A percentile compares a stretch with the other conserved stretches of the same genome.
Conservation (phyloP, 2,797 vertebrate genomes). For the Cryptoprocta ferox region DNA sequence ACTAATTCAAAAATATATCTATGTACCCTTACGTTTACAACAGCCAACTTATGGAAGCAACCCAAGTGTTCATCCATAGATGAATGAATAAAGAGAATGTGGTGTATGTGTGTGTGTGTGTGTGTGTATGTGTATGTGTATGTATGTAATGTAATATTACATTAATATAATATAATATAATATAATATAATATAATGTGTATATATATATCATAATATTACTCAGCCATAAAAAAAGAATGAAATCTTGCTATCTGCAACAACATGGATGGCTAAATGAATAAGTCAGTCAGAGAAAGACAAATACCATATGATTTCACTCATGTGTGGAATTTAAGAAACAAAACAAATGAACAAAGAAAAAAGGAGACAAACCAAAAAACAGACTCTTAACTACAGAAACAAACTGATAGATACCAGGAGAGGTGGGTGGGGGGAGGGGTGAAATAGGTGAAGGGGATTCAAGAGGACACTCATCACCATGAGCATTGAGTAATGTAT, state of each 20-base stretch:
- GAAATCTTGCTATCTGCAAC: not conserved
- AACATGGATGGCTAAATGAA: not conserved
- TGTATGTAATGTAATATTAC: too few relatives aligned
- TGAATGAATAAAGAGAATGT: not conserved
- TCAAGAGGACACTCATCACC: not conserved
- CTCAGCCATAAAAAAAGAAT: not conserved
- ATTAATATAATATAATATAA: not conserved
- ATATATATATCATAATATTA: not conserved
- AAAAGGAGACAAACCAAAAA: not conserved
- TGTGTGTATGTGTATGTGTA: too few relatives aligned
- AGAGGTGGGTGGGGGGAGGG: not conserved
- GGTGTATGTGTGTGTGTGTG: too few relatives aligned
- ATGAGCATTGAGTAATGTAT: not conserved
- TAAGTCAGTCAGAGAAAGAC: not conserved
- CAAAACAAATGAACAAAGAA: not conserved
- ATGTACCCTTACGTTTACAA: not conserved
- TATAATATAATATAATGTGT: too few relatives aligned
- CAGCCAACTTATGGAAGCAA: not conserved
- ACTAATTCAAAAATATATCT: not conserved
- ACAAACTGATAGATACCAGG: not conserved
- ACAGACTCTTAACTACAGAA: not conserved
- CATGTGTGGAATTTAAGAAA: not conserved
- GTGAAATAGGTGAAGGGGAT: not conserved
- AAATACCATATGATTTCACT: not conserved
- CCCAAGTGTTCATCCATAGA: not conserved